Base-by-base conservation (phyloP, 2,888 invertebrate genomes). In the Limnephilus lunatus region DNA sequence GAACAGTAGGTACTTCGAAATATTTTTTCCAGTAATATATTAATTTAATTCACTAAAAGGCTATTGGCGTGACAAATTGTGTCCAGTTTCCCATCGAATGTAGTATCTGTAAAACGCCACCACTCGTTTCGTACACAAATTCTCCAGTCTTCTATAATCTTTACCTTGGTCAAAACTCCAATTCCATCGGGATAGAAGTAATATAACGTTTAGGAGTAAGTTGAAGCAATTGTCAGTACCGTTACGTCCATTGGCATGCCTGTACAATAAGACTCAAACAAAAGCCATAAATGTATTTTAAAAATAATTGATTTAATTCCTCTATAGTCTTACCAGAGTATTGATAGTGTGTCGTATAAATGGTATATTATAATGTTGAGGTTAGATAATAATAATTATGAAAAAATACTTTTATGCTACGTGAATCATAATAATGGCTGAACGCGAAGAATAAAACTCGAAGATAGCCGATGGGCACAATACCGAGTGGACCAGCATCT, bases 391-490 rank as follows among this genome's bases (percentile, higher is more conserved):
- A 81, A 89, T 89, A 35, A 89, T 89, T 19, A 86, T 7, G 48
- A 39, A 85, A 90, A 25, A 85, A 85, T 83, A n/a, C 53, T 90
- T 82, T 90, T 85, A 53, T 90, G 35, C 39, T 53, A 85, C 53
- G 90, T 85, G 90, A 90, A 85, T 90, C 85, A 4, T 25, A 90
- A 85, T 90, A 68, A 85, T 90, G n/a, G 53, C 68, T n/a, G 48
- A 90, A 68, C 85, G 53, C 90, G 90, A 90, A 85, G 85, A 90
- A 53, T 32, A 90, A 31, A 85, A 90, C 90, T 15, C 31, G 85
- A 19, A 44, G 90, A 85, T 85, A 9, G 90, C 90, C 90, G 30
- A 32, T 90, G 90, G 90, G 90, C 90, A 90, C 44, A 39, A n/a
- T 19, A 44, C 68, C 30, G 32, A 68, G 39, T 31, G 32, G 14